Base-by-base conservation (phyloP, 2,888 invertebrate genomes). In the Sphaerophoria rueppellii region DNA sequence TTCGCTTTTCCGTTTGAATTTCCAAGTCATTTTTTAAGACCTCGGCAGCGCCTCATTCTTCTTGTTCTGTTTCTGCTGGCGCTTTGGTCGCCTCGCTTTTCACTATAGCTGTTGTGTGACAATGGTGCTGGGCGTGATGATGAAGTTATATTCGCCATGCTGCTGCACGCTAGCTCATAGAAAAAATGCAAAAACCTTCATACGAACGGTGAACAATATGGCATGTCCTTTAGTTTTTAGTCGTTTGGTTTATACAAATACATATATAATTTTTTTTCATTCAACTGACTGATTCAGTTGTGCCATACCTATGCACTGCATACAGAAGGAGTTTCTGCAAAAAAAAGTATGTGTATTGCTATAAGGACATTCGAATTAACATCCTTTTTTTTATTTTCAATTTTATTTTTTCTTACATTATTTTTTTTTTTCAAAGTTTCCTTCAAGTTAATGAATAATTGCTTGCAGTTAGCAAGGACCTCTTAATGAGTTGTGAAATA, bases 391-490 rank as follows among this genome's bases (percentile, higher is more conserved):
- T 14, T 63, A 65, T 54, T 55, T 79, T 72, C 61, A 61, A 57
- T 35, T 24, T 52, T 58, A 6, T 75, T 60, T 54, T 61, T 76
- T 69, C 7, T 46, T 43, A 52, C 24, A 7, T 52, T 16, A 65
- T 52, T 63, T 75, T 67, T 48, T 58, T 58, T 67, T 81, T 76
- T 73, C 71, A 85, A 85, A 85, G 85, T 85, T 85, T 81, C 76
- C 85, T 81, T 70, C 57, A 76, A 90, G 90, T 90, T 90, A 90
- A 90, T 90, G 90, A 90, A 90, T 90, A 90, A 90, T 90, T 90
- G 89, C 89, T 89, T 87, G 89, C 90, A 89, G 89, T 89, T 89
- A 89, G 89, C 89, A 77, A 76, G 81, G 85, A 85, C 81, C 85
- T 77, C 85, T 85, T 85, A 85, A 85, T 85, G 85, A 85, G 85